A percentile compares a stretch with the other conserved stretches of the same genome.
Evolutionary conservation across 2,113 vertebrate species (phyloP).

Genomic region (Hippocampus abdominalis): DNA sequence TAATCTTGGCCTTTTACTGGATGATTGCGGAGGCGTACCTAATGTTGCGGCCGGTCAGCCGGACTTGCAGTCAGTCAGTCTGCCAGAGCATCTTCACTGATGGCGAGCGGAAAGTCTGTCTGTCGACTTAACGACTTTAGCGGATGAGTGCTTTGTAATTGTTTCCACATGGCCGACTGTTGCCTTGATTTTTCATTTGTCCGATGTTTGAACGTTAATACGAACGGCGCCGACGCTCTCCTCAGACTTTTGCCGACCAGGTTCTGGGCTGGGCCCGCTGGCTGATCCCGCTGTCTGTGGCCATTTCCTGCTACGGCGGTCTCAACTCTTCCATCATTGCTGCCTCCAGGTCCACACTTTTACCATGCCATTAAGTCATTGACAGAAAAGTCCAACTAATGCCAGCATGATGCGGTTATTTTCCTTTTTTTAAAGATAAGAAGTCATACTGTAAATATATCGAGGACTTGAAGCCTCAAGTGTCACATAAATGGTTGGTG

Average conservation of each 20-base stretch:
- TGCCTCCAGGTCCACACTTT: conserved; percentile 71
- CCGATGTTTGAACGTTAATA: neutral
- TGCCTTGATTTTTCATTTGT: neutral
- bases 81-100: neutral
- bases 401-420: neutral
- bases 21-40: neutral
- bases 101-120: neutral
- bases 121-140: conserved; percentile 29
- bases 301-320: conserved; percentile 81
- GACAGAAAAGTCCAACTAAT: neutral
- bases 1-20: neutral
- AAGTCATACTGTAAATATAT: too few species aligned
- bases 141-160: neutral
- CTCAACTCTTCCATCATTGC: conserved; percentile 81
- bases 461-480: too few species aligned
- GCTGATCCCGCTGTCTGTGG: conserved; percentile 79
- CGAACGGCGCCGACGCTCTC: neutral
- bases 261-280: conserved; percentile 75
- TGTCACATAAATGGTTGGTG: too few species aligned
- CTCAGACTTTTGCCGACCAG: conserved; percentile 77
- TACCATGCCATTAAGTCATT: neutral
- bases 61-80: neutral
- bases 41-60: neutral
- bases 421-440: too few species aligned
- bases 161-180: neutral